phyloP scores from a whole-genome alignment of 2,113 vertebrate genomes.

The Colius striatus region DNA sequence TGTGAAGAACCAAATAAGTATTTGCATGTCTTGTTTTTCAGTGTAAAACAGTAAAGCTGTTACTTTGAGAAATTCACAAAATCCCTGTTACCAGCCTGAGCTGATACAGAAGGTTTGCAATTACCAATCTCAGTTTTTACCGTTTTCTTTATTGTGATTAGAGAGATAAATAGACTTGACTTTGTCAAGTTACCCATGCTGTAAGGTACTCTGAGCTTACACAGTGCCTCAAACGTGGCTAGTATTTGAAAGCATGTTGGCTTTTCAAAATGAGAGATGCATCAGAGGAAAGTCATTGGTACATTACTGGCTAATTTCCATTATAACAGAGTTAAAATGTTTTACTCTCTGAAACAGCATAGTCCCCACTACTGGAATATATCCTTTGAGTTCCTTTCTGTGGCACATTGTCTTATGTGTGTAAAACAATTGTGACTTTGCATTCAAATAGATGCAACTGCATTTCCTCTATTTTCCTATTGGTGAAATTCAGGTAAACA shows the following conservation, averaged over 20 bases:
- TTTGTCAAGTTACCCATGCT: not conserved
- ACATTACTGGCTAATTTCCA: not conserved
- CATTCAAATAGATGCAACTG: not conserved
- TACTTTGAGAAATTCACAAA: not conserved
- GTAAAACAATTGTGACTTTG: not conserved
- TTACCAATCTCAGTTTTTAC: not conserved
- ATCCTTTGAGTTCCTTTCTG: not conserved
- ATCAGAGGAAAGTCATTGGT: not conserved
- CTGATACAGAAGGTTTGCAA: not conserved
- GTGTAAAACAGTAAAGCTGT: not conserved
- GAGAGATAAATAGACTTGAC: not conserved
- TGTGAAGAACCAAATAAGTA: not conserved
- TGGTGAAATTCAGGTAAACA: not conserved
- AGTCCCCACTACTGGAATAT: not conserved
- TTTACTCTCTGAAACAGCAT: not conserved
- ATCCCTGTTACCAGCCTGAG: not conserved
- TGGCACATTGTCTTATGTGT: rapidly evolving
- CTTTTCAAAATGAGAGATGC: not conserved
- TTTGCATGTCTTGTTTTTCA: not conserved
- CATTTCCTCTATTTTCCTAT: not conserved
- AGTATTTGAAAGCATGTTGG: not conserved
- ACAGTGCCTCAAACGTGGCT: not conserved
- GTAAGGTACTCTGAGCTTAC: not conserved
- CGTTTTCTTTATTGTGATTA: not conserved
- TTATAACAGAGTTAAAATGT: rapidly evolving